A percentile compares a stretch with the other conserved stretches of the same genome.
These are phyloP conservation scores for Steatornis caripensis DNA, from an alignment of 2,113 vertebrate genomes.

Conservation along the genomic window DNA sequence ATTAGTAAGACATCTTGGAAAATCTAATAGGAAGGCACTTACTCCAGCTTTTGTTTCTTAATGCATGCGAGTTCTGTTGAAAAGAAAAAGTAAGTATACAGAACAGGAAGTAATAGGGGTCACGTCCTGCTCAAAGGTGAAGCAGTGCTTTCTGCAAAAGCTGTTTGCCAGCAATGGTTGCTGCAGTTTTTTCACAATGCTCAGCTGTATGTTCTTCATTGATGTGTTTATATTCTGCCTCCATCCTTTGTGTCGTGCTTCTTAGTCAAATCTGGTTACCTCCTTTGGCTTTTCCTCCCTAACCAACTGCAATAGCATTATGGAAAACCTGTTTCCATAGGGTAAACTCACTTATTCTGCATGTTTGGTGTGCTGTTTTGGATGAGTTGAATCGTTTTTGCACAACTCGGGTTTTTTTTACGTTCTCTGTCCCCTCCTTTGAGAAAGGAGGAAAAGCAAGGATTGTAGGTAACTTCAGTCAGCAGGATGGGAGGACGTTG, in stretches of 20 bases:
- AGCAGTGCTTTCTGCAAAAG: neutral
- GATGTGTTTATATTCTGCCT: neutral
- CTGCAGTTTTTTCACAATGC: neutral
- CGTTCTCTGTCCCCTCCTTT: neutral
- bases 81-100: neutral
- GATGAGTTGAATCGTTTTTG: neutral
- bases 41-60: neutral
- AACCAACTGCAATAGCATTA: neutral
- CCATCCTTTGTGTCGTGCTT: neutral
- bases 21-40: neutral
- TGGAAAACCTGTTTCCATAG: neutral
- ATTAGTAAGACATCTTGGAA: neutral
- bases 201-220: neutral
- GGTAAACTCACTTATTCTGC: neutral
- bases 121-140: neutral
- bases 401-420: neutral
- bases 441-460: neutral
- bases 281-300: neutral
- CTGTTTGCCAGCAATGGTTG: neutral
- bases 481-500: neutral
- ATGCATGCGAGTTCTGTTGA: neutral
- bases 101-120: neutral
- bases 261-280: neutral
- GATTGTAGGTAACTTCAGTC: neutral
- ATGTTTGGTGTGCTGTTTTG: neutral